phyloP scores from a whole-genome alignment of 2,113 vertebrate species.

The Lagenorhynchus albirostris region DNA sequence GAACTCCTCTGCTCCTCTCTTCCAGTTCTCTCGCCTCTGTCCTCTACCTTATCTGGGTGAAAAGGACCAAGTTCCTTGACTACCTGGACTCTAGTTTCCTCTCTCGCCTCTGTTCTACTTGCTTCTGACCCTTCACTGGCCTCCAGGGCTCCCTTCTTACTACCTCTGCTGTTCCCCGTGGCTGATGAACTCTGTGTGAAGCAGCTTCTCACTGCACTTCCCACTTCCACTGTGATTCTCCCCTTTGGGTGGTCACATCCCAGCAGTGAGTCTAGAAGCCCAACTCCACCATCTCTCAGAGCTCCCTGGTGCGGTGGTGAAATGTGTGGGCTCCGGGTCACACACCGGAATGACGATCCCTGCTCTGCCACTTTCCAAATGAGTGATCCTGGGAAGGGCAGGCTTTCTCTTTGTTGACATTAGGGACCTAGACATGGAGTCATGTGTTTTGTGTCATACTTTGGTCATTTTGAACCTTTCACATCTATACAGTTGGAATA shows the following conservation, averaged over 20 bases:
- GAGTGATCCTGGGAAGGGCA: neutral
- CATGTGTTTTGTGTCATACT: neutral
- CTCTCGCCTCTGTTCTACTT: neutral
- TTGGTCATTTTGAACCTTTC: neutral
- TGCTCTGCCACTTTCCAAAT: neutral
- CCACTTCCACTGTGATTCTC: neutral
- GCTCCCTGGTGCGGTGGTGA: too few species aligned
- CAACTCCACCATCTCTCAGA: fast-evolving
- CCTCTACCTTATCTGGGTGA: neutral
- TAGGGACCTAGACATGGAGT: neutral
- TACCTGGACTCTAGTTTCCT: neutral
- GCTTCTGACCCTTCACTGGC: neutral
- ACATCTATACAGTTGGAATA: neutral
- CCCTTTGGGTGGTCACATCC: neutral
- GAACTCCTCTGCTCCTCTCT: neutral
- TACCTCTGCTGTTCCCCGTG: neutral
- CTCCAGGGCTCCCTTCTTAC: neutral
- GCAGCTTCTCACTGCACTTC: neutral
- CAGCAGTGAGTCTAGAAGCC: neutral
- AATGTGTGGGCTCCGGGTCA: neutral
- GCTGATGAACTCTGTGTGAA: neutral
- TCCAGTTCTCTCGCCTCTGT: neutral
- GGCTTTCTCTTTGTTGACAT: neutral
- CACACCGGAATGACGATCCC: neutral
- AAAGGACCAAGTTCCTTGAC: neutral